A percentile compares a stretch with the other conserved stretches of the same genome.
phyloP scores from a whole-genome alignment of 1,140 invertebrate species.

The Mactra quadrangularis region DNA sequence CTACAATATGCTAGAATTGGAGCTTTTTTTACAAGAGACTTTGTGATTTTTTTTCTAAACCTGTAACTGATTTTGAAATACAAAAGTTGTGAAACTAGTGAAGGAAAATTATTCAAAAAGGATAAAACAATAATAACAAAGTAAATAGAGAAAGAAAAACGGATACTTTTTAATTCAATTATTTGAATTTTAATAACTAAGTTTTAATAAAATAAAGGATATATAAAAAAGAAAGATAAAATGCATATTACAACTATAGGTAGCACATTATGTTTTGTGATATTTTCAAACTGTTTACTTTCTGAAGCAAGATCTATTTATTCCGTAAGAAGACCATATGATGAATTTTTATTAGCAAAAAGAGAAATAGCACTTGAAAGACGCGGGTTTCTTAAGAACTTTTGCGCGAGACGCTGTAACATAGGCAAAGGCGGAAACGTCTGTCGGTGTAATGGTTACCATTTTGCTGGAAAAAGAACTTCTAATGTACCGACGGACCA shows the following conservation, averaged over 20 bases:
- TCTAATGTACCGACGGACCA: neutral
- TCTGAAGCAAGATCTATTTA: constrained; percentile 28
- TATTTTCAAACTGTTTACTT: constrained; percentile 38
- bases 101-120: too few relatives aligned
- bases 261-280: constrained; percentile 25
- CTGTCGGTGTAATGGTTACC: constrained; percentile 62
- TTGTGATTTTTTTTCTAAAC: too few relatives aligned
- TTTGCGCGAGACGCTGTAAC: constrained; percentile 53
- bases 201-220: too few relatives aligned
- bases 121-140: too few relatives aligned
- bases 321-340: neutral
- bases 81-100: too few relatives aligned
- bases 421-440: constrained; percentile 61
- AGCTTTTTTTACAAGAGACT: too few relatives aligned
- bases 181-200: too few relatives aligned
- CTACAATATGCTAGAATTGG: too few relatives aligned
- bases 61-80: too few relatives aligned
- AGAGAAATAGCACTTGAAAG: neutral
- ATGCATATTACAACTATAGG: constrained; percentile 31
- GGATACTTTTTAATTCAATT: too few relatives aligned
- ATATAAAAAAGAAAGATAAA: neutral
- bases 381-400: constrained; percentile 41
- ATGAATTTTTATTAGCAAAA: constrained; percentile 23
- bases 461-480: constrained; percentile 64
- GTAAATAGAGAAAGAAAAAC: too few relatives aligned